Evolutionary conservation across 1,140 invertebrate genomes (phyloP), one percentile per base, ranked within the genome.

Genomic region (Hycleus cichorii): DNA sequence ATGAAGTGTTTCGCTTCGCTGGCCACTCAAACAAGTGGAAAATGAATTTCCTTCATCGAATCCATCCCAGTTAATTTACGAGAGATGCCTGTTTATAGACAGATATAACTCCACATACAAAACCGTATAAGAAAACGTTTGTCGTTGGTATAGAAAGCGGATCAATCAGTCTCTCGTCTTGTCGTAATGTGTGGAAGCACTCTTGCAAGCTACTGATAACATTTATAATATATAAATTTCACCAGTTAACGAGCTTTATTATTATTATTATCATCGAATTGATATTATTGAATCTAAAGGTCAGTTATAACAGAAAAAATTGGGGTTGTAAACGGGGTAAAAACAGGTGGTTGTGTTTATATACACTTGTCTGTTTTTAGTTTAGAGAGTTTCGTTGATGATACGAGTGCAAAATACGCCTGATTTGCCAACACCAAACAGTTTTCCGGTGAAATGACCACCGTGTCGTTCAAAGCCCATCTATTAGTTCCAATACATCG

Each of bases 11-110:
- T 61, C 69, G 71, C 68, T 70, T 60, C 62, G 67, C 64, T 72
- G 64, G 66, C 64, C 63, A 67, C 62, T 63, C 72, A 73, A 73
- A 73, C 72, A 73, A 71, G 60, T 67, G 72, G 70, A 73, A 73
- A 73, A 73, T 73, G 72, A 73, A 72, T 73, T 73, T 73, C 70
- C 72, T 73, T 72, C 70, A 72, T 73, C 69, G 69, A 64, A 71
- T 70, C 69, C 69, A 72, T 71, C 64, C 70, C 65, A 72, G 69
- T 71, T 73, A 73, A 73, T 73, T 73, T 73, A 73, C 70, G 70
- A 71, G 64, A 50, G 32, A 68, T 66, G 56, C 45, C 69, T 73
- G 69, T 72, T 72, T 73, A 72, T 71, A 72, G 71, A 73, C 64
- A 72, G 71, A 73, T 73, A 72, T 68, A 68, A 66, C 62, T 58